Percentiles rank a stretch among this genome's conserved stretches.
phyloP scores from a whole-genome alignment of 2,888 invertebrate species.

The Trichopria drosophilae region DNA sequence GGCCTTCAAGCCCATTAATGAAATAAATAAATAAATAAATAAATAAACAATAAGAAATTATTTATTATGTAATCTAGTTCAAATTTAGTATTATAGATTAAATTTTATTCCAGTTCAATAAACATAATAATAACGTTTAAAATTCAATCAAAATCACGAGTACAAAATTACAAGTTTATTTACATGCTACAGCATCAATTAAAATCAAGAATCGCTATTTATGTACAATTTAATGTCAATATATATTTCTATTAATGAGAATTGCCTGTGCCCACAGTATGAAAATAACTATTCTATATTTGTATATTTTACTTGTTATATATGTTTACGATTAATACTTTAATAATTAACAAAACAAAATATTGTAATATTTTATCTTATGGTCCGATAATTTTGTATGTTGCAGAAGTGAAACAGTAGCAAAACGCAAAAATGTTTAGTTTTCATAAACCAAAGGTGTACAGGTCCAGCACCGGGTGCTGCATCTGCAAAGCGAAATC shows the following conservation, averaged over 20 bases:
- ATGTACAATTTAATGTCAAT: too few relatives aligned
- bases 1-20: too few relatives aligned
- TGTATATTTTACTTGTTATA: not conserved
- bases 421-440: constrained; percentile 70
- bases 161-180: not conserved
- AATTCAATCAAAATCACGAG: not conserved
- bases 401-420: constrained; percentile 38
- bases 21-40: too few relatives aligned
- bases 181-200: too few relatives aligned
- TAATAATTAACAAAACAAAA: not conserved
- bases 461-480: constrained; percentile 79
- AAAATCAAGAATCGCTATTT: too few relatives aligned
- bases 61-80: too few relatives aligned
- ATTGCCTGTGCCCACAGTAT: too few relatives aligned
- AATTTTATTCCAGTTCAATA: too few relatives aligned
- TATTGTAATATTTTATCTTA: not conserved
- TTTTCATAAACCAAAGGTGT: constrained; percentile 85
- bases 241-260: too few relatives aligned
- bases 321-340: not conserved
- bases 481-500: constrained; percentile 88
- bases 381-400: constrained; percentile 11
- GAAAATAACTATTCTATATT: not conserved
- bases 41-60: not conserved
- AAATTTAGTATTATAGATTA: too few relatives aligned
- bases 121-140: too few relatives aligned